Base-by-base conservation (phyloP, 2,888 invertebrate genomes). In the Achlya flavicornis region DNA sequence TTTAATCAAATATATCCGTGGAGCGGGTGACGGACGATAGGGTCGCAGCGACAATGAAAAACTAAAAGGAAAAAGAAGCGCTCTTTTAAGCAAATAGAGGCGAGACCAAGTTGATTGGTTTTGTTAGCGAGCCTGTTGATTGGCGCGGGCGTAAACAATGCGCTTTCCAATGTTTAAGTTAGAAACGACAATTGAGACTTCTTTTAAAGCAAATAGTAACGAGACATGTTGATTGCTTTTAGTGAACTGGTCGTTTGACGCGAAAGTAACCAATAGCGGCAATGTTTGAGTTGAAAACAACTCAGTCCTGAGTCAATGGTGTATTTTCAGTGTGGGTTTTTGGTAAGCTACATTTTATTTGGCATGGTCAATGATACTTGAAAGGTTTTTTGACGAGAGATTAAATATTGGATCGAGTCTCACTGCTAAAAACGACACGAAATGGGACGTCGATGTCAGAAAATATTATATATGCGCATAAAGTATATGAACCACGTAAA, bases 81-180 rank as follows among this genome's bases (percentile, higher is more conserved):
- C 88, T 89, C 91, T 91, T 93, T 93, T 93, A 92, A 93, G 92
- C 94, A 94, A 94, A 94, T 92, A 94, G 80, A 88, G 90, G 89
- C 93, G 93, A 94, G 94, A 94, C 92, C 91, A 91, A 93, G 92
- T 92, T 94, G 94, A 94, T 94, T 94, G 93, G 93, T 94, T 94
- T 93, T 92, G 93, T 93, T 93, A 91, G 92, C 92, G 89, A 86
- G 87, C 86, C 90, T 91, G 93, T 93, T 93, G 92, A 93, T 93
- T 93, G 93, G 91, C 91, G 87, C 83, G 86, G 84, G 79, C 89
- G 92, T 93, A 92, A 93, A 93, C 93, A 93, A 93, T 92, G 88
- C 89, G 86, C 75, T 77, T 78, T 80, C 79, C 84, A 85, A 87
- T 91, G 91, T 92, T 91, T 91, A 93, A 93, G 91, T 92, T 91